Base-by-base conservation (phyloP, 2,113 vertebrate genomes). In the Microcebus murinus region DNA sequence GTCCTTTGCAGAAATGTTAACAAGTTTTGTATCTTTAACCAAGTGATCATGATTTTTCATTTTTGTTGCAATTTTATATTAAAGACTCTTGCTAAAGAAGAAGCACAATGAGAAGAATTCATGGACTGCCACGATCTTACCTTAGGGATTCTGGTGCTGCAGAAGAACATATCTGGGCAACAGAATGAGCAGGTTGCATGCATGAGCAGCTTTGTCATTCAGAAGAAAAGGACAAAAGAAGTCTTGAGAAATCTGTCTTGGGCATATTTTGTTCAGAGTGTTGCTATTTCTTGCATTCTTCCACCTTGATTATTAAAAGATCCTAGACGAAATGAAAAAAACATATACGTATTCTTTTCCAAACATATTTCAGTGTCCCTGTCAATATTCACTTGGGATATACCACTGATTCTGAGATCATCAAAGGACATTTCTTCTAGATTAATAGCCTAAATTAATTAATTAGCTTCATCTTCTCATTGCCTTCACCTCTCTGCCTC, bases 391-490 rank as follows among this genome's bases (percentile, higher is more conserved):
- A 98, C 87, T 85, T 95, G 96, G 95, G 96, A 97, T 76, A 81
- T 20, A 74, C 96, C 77, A 98, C 87, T 94, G 97, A 94, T 84
- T 94, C 80, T 70, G 34, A 81, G 93, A 96, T 97, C 48, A 96
- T 98, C 97, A 97, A 68, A 98, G 97, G 93, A 98, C 91, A 94
- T 97, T 83, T 95, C 94, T 96, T 97, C 88, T 97, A 98, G 98
- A 98, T 98, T 97, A 98, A 97, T 96, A 98, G 94, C 91, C 95
- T 95, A 96, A 98, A 98, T 98, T 98, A 98, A 98, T 98, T 98
- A 98, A 98, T 98, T 98, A 98, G 79, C 95, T 96, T 97, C 87
- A 42, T 73, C 87, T 90, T 68, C 91, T 96, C 95, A 91, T 94
- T 96, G 85, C 94, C 94, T 97, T 98, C 65, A 90, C 71, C 59